Evolutionary conservation across 2,797 vertebrate genomes (phyloP).

Genomic region (Macrochelys suwanniensis): DNA sequence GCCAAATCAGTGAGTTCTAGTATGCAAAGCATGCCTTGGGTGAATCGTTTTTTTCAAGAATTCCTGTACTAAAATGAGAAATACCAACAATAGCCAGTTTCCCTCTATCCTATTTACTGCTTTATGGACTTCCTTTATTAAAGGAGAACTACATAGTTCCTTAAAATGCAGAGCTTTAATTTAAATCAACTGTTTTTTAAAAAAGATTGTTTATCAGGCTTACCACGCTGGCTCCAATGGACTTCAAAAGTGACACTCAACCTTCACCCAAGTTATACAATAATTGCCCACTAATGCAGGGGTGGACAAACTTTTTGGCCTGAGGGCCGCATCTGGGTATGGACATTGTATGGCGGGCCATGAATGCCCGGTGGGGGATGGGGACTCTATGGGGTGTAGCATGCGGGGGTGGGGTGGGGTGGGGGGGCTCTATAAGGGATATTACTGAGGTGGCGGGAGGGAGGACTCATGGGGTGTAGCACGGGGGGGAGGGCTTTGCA

Average conservation of each 20-base stretch:
- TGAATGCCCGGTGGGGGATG: too few relatives aligned
- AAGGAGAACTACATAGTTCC: background rate
- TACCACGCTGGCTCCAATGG: background rate
- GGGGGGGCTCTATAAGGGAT: too few relatives aligned
- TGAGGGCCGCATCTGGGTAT: too few relatives aligned
- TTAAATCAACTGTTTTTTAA: background rate
- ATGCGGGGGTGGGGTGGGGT: too few relatives aligned
- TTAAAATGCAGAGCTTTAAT: background rate
- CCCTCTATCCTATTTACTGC: background rate
- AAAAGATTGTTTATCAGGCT: background rate
- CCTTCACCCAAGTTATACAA: background rate
- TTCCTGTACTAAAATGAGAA: background rate
- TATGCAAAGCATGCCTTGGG: background rate
- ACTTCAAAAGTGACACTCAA: background rate
- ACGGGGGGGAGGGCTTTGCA: too few relatives aligned
- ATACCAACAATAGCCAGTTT: background rate
- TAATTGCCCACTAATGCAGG: background rate
- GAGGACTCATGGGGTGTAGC: too few relatives aligned
- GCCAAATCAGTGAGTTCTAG: background rate
- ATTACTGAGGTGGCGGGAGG: too few relatives aligned
- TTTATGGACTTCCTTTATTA: background rate
- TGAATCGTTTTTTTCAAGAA: background rate
- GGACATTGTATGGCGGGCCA: too few relatives aligned
- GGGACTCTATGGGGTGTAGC: too few relatives aligned
- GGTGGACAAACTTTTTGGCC: too few relatives aligned